Percentiles rank a stretch among this genome's conserved stretches.
These are phyloP conservation scores for Autographa pulchrina DNA, from an alignment of 2,888 invertebrate genomes.

Conservation along the genomic window DNA sequence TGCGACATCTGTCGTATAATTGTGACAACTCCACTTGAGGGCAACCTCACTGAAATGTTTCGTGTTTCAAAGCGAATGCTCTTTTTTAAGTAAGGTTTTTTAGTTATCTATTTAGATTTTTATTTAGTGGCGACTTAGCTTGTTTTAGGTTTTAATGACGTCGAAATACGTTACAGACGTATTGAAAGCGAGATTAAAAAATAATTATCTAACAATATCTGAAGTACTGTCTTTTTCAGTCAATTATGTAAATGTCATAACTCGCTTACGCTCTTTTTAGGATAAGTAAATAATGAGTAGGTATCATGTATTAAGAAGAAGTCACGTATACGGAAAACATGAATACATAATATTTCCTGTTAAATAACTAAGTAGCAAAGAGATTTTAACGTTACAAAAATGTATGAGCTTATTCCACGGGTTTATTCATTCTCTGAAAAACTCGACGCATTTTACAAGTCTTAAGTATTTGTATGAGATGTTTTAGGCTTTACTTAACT, in stretches of 20 bases:
- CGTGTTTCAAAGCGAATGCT: constrained; percentile 31
- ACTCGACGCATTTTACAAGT: not conserved
- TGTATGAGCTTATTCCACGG: not conserved
- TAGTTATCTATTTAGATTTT: not conserved
- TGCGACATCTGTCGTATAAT: constrained; percentile 57
- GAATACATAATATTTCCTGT: not conserved
- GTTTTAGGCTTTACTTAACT: constrained; percentile 6
- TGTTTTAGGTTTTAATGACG: not conserved
- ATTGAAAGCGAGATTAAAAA: no score
- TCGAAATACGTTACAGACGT: no score
- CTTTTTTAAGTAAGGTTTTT: constrained; percentile 24
- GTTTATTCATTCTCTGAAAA: not conserved
- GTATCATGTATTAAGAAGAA: no score
- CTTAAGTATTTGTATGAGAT: not conserved
- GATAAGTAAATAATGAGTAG: no score
- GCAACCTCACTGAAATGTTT: constrained; percentile 31
- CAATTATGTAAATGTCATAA: no score
- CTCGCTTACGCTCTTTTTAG: no score
- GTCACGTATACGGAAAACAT: no score
- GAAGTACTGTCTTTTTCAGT: no score
- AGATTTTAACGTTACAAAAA: not conserved
- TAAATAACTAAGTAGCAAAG: not conserved
- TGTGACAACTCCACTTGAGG: constrained; percentile 50
- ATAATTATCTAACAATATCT: no score
- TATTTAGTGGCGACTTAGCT: not conserved